These are phyloP conservation scores for Metopolophium dirhodum DNA, from an alignment of 1,140 invertebrate species.

Conservation along the genomic window DNA sequence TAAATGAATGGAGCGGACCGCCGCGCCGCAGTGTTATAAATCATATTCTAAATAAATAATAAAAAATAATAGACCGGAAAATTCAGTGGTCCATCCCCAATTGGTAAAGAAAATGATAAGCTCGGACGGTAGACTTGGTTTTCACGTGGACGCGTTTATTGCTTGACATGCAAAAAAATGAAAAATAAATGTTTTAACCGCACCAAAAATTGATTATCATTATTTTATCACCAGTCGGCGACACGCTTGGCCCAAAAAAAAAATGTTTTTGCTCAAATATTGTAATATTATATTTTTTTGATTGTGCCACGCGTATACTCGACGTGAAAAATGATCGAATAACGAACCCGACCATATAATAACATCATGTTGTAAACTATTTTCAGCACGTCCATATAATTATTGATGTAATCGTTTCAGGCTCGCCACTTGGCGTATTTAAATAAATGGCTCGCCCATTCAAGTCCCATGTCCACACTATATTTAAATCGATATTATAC, in stretches of 20 bases:
- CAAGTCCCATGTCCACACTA: not conserved
- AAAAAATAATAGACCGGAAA: not conserved
- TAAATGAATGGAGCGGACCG: too few species aligned
- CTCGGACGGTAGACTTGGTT: too few species aligned
- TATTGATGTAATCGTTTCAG: not conserved
- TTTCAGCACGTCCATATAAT: constrained; percentile 1
- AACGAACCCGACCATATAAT: not conserved
- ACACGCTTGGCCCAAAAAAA: not conserved
- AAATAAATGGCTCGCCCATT: not conserved
- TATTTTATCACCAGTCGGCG: not conserved
- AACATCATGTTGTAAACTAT: not conserved
- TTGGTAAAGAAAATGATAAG: not conserved
- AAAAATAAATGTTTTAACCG: not conserved
- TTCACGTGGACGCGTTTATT: too few species aligned
- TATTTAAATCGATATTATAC: constrained; percentile 8
- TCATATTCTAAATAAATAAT: not conserved
- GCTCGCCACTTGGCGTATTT: not conserved
- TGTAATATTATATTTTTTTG: not conserved
- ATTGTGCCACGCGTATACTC: not conserved
- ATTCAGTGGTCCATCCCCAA: too few species aligned
- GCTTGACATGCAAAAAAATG: not conserved
- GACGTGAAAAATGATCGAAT: not conserved
- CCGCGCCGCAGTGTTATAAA: not conserved
- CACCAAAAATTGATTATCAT: not conserved
- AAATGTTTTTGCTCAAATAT: not conserved